Base-by-base conservation (phyloP, 2,888 invertebrate species). In the Melinaea marsaeus region DNA sequence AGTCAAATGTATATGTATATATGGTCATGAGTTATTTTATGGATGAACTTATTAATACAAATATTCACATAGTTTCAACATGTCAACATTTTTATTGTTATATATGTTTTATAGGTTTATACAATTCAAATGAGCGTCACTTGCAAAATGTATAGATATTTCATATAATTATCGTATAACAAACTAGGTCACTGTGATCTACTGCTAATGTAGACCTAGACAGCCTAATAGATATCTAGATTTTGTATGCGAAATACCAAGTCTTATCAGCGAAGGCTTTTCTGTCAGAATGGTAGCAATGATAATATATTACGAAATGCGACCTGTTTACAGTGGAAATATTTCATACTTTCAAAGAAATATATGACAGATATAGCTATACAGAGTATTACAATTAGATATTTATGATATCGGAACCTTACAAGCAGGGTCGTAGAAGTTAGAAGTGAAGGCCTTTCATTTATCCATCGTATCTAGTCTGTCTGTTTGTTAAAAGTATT, bases 261-360 rank as follows among this genome's bases (percentile, higher is more conserved):
- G 13, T 54, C 34, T 64, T 68, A 68, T 68, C 67, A 64, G 61
- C 51, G 56, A 57, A 68, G 68, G 66, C 62, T 64, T 51, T 59
- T 60, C 46, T 61, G 59, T 60, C 55, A 57, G 66, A 60, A 65
- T 46, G 56, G 59, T 58, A 65, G 68, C 71, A 67, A 51, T 71
- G 67, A 66, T 65, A 66, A 62, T 63, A 57, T 62, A 62, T 60
- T 48, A 67, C 70, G 65, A 71, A 68, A 75, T 75, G 74, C 64
- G 76, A 74, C 79, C 77, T 71, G 64, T 56, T 58, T 68, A 69
- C 22, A 35, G 56, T 33, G 35, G 56, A 35, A 58, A 55, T 60
- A 62, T 3, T 46, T 58, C 7, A 48, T 48, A 48, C n/a, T 46
- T 13, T 6, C n/a, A 48, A 7, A 48, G 2, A n/a, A 48, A 11